Base-by-base conservation (phyloP, 2,113 vertebrate species). In the Butorides virescens region DNA sequence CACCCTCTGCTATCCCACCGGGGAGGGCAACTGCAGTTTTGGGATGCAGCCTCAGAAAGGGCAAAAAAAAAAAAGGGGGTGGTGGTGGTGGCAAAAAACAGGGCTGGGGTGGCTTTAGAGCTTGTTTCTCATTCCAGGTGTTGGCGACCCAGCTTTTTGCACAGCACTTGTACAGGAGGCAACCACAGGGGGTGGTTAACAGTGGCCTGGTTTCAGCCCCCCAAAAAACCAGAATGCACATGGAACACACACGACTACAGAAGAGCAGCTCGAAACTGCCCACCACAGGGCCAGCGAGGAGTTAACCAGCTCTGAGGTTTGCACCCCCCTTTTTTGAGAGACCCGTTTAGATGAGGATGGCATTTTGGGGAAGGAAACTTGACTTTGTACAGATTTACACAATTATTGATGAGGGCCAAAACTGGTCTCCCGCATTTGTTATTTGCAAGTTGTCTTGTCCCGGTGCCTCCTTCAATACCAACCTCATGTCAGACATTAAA, bases 231-330 rank as follows among this genome's bases (percentile, higher is more conserved):
- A 8, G 36, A 3, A 27, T 5, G 5, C 23, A 32, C 9, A 4
- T 6, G 5, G 21, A 47, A 13, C 5, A 12, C 49, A 42, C 4
- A 3, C 7, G 4, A 11, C 6, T 3, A 11, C 0, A 2, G 18
- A 37, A 18, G 4, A 62, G 42, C 20, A 21, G 25, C 61, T 29
- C 4, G 2, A 52, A 50, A 47, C 17, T 6, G 7, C 44, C 4
- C 30, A n/a, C 30, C n/a, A 4, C 2, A 5, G 49, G 44, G 36
- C 22, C 18, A 16, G 30, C 3, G 8, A 71, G 81, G 37, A 53
- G 29, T 49, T 4, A 15, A 46, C 5, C 0, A 1, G 53, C 32
- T 21, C 36, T 8, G n/a, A n/a, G 22, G 29, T 11, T 36, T 16
- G 8, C 12, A 46, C 6, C 30, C 13, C 4, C 11, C 13, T 23